Evolutionary conservation across 2,888 invertebrate genomes (phyloP), one percentile per base, ranked within the genome.

Genomic region (Rhyacophila evoluta): DNA sequence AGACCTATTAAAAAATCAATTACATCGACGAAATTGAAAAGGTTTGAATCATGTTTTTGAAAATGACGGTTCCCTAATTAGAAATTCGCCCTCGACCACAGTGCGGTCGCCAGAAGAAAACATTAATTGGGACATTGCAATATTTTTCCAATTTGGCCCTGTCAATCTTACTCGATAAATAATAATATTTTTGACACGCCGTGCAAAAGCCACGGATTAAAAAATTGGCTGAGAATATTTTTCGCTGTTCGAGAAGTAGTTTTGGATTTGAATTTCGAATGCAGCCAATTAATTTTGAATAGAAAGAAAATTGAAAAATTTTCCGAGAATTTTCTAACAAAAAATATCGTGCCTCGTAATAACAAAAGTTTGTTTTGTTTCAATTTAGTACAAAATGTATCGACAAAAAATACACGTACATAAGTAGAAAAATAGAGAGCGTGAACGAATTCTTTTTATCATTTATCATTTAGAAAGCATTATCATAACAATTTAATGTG

Each of bases 1-100:
- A 33, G 29, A 33, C 29, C 29, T 33, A 33, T 33, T 33, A 33
- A 6, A 33, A 55, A 55, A 55, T 55, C 55, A 55, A 55, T 55
- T 55, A 55, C 55, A 8, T 15, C 8, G 19, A 15, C 55, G 12
- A 55, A 10, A 55, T 55, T 55, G 55, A 55, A 55, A 25, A 55
- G 55, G 55, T 55, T 55, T 55, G 15, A 55, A 55, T 55, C 6
- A 15, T 55, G 55, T 55, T 55, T 33, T 55, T 55, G 55, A 55
- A 55, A 55, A 55, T 55, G 55, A 55, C 55, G 55, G 55, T 10
- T 55, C 10, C 55, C 25, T 55, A 55, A 55, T 55, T 55, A 55
- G 19, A 55, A 55, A 55, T 55, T 19, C 19, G 55, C 55, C 55
- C 19, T 55, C 19, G 6, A 33, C 6, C 55, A 3, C 55, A 25